Base-by-base conservation (phyloP, 2,888 invertebrate genomes). In the Yponomeuta plumbellus region DNA sequence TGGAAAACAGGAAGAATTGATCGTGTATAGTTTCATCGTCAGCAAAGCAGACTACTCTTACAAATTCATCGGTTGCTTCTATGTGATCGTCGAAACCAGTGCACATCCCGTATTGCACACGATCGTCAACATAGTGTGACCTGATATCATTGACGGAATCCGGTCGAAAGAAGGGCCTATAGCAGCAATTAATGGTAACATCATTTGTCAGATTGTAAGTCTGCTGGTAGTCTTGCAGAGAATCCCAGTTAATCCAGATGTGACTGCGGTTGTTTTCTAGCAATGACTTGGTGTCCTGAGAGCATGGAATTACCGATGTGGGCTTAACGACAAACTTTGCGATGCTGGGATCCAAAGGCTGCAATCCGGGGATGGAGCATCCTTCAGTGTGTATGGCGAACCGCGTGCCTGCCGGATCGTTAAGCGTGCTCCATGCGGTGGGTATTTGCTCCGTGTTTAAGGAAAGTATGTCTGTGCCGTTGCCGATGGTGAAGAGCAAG, bases 1-100 rank as follows among this genome's bases (percentile, higher is more conserved):
- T 93, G 13, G 94, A 91, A 75, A 95, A 95, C 34, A 93, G 82
- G 77, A 94, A 94, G 75, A 93, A 95, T 74, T 96, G 95, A 72
- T 92, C 92, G 76, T 95, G 95, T 64, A 95, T 84, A 65, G 82
- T 83, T 39, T 78, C 76, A 2, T 84, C 84, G 67, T 87, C 75
- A 68, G 86, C 84, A 20, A 78, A 83, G 79, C 97, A 97, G 23
- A 87, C 86, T 3, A 96, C 93, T 80, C 91, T 92, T 11, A 96
- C 91, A 77, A 95, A 96, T 81, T 97, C 96, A 68, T 92, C 86
- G 6, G 77, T 74, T 40, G 93, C 84, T 74, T 85, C 79, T 69
- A 88, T 83, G 21, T 81, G 79, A 58, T 81, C 79, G 17, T 81
- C 74, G 72, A 94, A 93, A 62, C 80, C 73, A 26, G 85, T 76